Evolutionary conservation across 2,888 invertebrate species (phyloP).

Genomic region (Drosophila algonquin): DNA sequence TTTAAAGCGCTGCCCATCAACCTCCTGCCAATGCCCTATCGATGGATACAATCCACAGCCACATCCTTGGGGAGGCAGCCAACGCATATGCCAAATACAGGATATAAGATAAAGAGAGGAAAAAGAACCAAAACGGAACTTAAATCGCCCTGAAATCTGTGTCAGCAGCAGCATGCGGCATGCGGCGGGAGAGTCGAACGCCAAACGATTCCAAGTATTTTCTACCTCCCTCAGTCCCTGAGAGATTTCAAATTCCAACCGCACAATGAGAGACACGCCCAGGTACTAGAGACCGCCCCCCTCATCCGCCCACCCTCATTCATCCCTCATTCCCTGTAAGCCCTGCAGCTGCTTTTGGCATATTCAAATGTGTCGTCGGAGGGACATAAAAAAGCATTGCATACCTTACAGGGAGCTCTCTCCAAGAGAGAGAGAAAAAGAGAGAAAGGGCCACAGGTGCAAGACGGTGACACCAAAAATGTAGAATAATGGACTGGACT

Average conservation of each 20-base stretch:
- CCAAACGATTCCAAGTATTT: slow-evolving; percentile 46
- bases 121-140: slow-evolving; percentile 19
- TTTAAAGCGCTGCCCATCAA: slow-evolving; percentile 40
- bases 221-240: slow-evolving; percentile 3
- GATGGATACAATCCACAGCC: slow-evolving; percentile 19
- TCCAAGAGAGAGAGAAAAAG: neutral
- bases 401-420: slow-evolving; percentile 20
- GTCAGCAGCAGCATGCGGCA: slow-evolving; percentile 36
- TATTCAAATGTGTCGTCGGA: slow-evolving; percentile 54
- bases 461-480: slow-evolving; percentile 21
- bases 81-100: slow-evolving; percentile 41
- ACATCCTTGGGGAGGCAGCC: neutral
- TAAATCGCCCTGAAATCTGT: slow-evolving; percentile 55
- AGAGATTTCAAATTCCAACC: slow-evolving; percentile 33
- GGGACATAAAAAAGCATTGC: slow-evolving; percentile 29
- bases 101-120: slow-evolving; percentile 15
- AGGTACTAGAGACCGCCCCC: slow-evolving; percentile 4
- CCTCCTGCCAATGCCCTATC: slow-evolving; percentile 24
- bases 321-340: slow-evolving; percentile 3
- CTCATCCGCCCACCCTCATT: neutral
- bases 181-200: slow-evolving; percentile 37
- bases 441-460: slow-evolving; percentile 53
- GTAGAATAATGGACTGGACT: neutral
- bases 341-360: slow-evolving; percentile 53
- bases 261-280: slow-evolving; percentile 52